Base-by-base conservation (phyloP, 2,797 vertebrate species). In the Sternotherus odoratus region DNA sequence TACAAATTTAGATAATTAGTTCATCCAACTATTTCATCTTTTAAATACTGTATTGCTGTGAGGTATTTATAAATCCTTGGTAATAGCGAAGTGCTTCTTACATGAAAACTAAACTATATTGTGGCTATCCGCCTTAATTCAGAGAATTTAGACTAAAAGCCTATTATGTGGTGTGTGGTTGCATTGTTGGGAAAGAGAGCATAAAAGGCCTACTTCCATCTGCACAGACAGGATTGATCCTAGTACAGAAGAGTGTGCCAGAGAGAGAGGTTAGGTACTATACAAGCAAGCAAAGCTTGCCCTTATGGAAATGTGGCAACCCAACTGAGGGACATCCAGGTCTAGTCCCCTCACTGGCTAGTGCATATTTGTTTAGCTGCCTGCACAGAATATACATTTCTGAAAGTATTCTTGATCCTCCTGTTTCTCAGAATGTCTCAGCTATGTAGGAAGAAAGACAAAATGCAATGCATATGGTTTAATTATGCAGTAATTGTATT, bases 251-350 rank as follows among this genome's bases (percentile, higher is more conserved):
- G 15, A 60, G 13, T 17, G 7, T 17, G 57, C 30, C 15, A 60
- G 33, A 63, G 28, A 60, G 57, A 30, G 16, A 63, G 33, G 30
- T 10, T 63, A 33, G 60, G 33, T 63, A 63, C 33, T 4, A n/a
- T 63, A 33, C 60, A 63, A 63, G 60, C 33, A 16, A n/a, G 60
- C 33, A 63, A n/a, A 63, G 16, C 60, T 63, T 63, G 33, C 17
- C 17, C 54, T 0, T n/a, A 8, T 7, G 81, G 54, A 11, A 85
- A 10, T 46, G 36, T 6, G 8, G 9, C 33, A 63, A n/a, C 33
- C 60, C 33, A 63, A n/a, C 33, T 63, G 17, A 63, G 60, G 16
- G 15, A 63, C 4, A n/a, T n/a, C n/a, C 1, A 9, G 19, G 33
- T n/a, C 60, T n/a, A 63, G 60, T 19, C 33, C 9, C 8, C 33